A percentile compares a stretch with the other conserved stretches of the same genome.
Conservation (phyloP, 2,797 vertebrate species). For the Botia almorhae region DNA sequence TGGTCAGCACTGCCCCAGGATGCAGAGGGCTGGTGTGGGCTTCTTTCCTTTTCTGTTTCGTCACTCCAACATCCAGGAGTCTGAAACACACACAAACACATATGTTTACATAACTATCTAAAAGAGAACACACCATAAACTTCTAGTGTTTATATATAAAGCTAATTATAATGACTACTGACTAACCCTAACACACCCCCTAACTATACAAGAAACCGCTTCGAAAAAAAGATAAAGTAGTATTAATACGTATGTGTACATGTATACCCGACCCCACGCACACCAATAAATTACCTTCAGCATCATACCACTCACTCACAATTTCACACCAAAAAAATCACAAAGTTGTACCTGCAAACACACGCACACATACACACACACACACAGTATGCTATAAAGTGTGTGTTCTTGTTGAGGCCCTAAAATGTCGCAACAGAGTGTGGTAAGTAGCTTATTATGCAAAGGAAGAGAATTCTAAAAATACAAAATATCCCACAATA, state of each 20-base stretch:
- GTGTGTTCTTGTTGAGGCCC: neutral
- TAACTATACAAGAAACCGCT: neutral
- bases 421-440: constrained; percentile 17
- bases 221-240: neutral
- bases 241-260: no score
- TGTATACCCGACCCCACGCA: neutral
- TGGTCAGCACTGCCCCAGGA: constrained; percentile 91
- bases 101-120: neutral
- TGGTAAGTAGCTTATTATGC: constrained; percentile 36
- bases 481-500: constrained; percentile 9
- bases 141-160: neutral
- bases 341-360: constrained; percentile 50
- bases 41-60: constrained; percentile 79
- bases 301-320: constrained; percentile 6
- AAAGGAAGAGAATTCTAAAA: constrained; percentile 35
- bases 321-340: constrained; percentile 10
- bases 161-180: neutral
- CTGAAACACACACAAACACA: constrained; percentile 67
- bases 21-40: constrained; percentile 86
- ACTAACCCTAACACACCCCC: neutral
- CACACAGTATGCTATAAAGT: neutral
- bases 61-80: constrained; percentile 92
- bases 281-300: neutral
- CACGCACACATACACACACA: neutral
- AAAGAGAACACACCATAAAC: neutral